phyloP scores from a whole-genome alignment of 2,888 invertebrate genomes.

The Scrobipalpa costella region DNA sequence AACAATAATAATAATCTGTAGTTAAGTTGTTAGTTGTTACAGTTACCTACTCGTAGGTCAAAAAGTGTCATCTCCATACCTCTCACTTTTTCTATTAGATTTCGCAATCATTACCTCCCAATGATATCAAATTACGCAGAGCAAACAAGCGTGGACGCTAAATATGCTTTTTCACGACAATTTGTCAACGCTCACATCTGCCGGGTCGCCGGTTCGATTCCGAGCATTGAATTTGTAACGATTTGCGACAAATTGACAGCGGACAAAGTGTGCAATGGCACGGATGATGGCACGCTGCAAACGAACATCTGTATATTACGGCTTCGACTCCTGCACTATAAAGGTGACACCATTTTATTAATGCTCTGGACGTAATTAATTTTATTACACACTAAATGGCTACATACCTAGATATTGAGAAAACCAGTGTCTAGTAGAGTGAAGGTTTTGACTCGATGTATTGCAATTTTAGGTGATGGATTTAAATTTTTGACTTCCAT shows the following conservation, averaged over 20 bases:
- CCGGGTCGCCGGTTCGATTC: slow-evolving; percentile 43
- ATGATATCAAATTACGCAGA: slow-evolving; percentile 27
- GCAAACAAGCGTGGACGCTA: slow-evolving; percentile 41
- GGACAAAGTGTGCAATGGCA: slow-evolving; percentile 44
- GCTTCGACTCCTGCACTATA: slow-evolving; percentile 24
- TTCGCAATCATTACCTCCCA: neutral
- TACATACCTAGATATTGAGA: no score
- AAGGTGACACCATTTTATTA: slow-evolving; percentile 35
- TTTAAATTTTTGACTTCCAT: no score
- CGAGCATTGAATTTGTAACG: slow-evolving; percentile 36
- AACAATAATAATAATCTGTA: no score
- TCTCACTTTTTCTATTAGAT: neutral
- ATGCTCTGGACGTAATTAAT: slow-evolving; percentile 32
- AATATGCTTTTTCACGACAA: slow-evolving; percentile 44
- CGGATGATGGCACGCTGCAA: slow-evolving; percentile 36
- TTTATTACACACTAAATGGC: slow-evolving; percentile 29
- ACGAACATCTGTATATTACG: slow-evolving; percentile 35
- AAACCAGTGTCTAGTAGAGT: no score
- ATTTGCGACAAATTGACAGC: slow-evolving; percentile 49
- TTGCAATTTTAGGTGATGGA: no score
- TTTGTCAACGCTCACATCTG: slow-evolving; percentile 51
- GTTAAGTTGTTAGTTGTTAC: no score
- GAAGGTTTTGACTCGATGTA: no score
- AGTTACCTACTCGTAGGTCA: no score
- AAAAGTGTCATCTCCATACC: no score